Evolutionary conservation across 2,888 invertebrate genomes (phyloP).

Genomic region (Stramonita haemastoma): DNA sequence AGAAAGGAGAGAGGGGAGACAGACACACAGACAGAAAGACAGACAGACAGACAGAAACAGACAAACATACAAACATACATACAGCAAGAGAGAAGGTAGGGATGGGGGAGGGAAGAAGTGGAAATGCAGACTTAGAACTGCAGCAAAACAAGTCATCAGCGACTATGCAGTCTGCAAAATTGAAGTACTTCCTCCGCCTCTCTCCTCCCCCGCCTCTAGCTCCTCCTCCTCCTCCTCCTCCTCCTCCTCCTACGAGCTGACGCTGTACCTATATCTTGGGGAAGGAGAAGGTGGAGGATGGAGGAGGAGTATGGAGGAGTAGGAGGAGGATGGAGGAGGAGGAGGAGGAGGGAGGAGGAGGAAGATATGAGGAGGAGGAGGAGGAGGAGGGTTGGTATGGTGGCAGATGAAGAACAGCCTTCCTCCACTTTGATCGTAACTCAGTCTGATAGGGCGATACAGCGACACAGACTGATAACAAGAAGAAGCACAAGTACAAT

Average conservation of each 20-base stretch:
- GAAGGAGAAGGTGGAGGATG: not conserved
- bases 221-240: not conserved
- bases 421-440: no score
- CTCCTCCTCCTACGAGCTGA: not conserved
- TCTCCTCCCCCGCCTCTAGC: no score
- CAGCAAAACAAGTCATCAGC: no score
- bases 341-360: not conserved
- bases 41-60: slow-evolving; percentile 22
- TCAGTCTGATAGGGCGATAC: no score
- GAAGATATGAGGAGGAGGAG: not conserved
- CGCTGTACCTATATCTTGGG: no score
- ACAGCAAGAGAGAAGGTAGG: not conserved
- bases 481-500: not conserved
- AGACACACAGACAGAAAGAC: not conserved
- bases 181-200: not conserved
- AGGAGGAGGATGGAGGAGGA: slow-evolving; percentile 5
- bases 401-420: not conserved
- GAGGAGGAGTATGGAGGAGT: not conserved
- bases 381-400: not conserved
- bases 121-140: not conserved
- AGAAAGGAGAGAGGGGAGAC: not conserved
- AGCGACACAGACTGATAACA: not conserved
- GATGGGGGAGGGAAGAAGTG: not conserved
- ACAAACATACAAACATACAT: not conserved
- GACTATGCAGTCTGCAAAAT: no score